Percentiles rank a stretch among this genome's conserved stretches.
phyloP scores from a whole-genome alignment of 2,113 vertebrate genomes.

The Sciurus niger region DNA sequence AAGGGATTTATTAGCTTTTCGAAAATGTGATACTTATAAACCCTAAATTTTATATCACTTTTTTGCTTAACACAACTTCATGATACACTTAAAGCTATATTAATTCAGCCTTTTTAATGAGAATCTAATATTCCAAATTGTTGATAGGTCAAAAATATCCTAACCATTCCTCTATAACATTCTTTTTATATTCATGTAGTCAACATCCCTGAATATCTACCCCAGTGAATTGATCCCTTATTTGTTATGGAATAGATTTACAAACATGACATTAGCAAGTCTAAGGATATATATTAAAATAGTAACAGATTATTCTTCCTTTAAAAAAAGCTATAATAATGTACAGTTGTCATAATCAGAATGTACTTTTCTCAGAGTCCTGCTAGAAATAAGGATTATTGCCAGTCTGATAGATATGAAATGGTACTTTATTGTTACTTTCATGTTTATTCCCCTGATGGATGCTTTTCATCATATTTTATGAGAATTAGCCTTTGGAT shows the following conservation, averaged over 20 bases:
- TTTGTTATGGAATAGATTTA: neutral
- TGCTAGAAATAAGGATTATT: neutral
- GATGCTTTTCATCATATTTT: neutral
- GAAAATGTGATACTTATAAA: neutral
- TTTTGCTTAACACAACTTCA: neutral
- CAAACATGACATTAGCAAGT: neutral
- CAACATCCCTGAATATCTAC: neutral
- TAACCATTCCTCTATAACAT: neutral
- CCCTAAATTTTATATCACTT: neutral
- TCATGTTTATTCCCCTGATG: neutral
- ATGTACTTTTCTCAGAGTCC: no score
- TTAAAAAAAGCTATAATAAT: neutral
- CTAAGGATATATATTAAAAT: neutral
- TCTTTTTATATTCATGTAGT: neutral
- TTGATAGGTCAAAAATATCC: neutral
- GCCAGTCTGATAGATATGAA: neutral
- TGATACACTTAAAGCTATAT: neutral
- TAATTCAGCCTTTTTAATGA: neutral
- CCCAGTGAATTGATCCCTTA: neutral
- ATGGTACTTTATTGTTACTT: neutral
- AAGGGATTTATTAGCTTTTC: neutral
- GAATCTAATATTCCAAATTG: neutral
- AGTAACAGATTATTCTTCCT: neutral
- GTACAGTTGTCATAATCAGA: neutral
- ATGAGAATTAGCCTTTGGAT: neutral